Conservation (phyloP, 2,888 invertebrate genomes). For the Agonopterix heracliana region DNA sequence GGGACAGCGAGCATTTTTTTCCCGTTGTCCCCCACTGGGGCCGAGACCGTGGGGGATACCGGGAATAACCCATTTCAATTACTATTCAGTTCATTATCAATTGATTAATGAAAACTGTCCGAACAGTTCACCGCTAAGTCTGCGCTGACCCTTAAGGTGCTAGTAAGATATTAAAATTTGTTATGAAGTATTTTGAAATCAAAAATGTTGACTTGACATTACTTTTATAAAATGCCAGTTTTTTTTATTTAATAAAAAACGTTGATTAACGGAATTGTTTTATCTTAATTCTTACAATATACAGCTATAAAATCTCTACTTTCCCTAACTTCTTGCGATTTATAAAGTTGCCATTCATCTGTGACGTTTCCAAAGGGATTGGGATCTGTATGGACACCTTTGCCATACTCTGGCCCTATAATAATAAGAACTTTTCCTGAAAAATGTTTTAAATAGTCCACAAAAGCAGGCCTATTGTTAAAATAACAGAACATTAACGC, state of each 20-base stretch:
- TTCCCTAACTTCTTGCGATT: constrained; percentile 75
- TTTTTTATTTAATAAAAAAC: background rate
- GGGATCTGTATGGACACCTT: constrained; percentile 82
- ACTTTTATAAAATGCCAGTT: constrained; percentile 23
- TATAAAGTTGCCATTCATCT: constrained; percentile 74
- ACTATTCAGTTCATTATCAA: too few relatives aligned
- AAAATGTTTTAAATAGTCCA: constrained; percentile 79
- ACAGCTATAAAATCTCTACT: constrained; percentile 81
- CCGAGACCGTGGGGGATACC: too few relatives aligned
- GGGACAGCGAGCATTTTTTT: too few relatives aligned
- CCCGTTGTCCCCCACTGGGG: too few relatives aligned
- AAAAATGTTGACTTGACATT: constrained; percentile 17
- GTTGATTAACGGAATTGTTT: too few relatives aligned
- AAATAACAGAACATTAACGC: constrained; percentile 89
- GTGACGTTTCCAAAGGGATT: constrained; percentile 78
- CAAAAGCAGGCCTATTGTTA: constrained; percentile 82
- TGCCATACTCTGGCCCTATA: constrained; percentile 81
- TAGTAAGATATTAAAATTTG: too few relatives aligned
- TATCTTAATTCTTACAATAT: constrained; percentile 46
- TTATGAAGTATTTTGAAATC: background rate
- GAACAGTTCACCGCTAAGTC: too few relatives aligned
- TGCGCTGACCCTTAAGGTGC: too few relatives aligned
- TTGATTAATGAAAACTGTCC: too few relatives aligned
- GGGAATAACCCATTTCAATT: too few relatives aligned
- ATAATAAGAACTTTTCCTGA: constrained; percentile 81